Evolutionary conservation across 1,140 invertebrate genomes (phyloP).

Genomic region (Orussus abietinus): DNA sequence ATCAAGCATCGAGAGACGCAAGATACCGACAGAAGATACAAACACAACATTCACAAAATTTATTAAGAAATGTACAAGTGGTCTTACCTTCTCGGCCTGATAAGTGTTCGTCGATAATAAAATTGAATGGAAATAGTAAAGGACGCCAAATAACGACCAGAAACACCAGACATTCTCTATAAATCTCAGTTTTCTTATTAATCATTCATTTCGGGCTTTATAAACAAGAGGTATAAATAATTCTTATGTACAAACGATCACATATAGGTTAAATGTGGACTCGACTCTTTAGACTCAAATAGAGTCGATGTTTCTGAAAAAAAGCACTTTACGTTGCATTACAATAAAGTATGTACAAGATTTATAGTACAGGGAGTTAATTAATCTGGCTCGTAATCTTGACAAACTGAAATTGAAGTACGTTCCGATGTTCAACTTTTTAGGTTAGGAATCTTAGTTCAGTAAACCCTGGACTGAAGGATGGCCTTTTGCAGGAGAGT

Average conservation of each 20-base stretch:
- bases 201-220: no score
- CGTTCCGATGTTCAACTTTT: not conserved
- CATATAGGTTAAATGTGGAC: not conserved
- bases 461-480: constrained; percentile 50
- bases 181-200: no score
- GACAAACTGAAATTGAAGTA: not conserved
- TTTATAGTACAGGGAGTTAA: not conserved
- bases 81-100: no score
- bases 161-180: no score
- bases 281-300: not conserved
- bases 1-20: no score
- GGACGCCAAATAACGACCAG: no score
- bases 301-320: not conserved
- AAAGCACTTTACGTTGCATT: not conserved
- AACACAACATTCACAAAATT: no score
- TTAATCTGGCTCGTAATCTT: not conserved
- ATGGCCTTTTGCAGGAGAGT: constrained; percentile 48
- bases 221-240: constrained; percentile 1
- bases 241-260: not conserved
- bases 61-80: no score
- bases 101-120: no score
- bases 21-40: no score
- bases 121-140: no score
- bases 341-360: not conserved
- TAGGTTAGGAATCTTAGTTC: constrained; percentile 8